Evolutionary conservation across 2,797 vertebrate species (phyloP).

Genomic region (Urosaurus nigricauda): DNA sequence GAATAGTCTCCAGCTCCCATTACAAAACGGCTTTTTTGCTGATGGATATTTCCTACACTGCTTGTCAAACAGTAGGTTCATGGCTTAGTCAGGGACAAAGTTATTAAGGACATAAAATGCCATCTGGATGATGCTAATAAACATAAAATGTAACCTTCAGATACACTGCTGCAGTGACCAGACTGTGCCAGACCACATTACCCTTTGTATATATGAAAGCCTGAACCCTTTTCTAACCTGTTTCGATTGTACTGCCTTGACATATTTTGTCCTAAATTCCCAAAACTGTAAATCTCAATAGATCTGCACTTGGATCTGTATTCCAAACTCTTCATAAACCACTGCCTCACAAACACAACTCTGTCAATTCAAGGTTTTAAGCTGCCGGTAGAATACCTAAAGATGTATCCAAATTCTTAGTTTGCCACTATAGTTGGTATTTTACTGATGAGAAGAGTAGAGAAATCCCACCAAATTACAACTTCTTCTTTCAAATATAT

Average conservation of each 20-base stretch:
- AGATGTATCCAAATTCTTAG: constrained; percentile 70
- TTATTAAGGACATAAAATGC: constrained; percentile 88
- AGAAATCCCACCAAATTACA: constrained; percentile 49
- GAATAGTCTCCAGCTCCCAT: neutral
- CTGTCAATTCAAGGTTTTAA: constrained; percentile 48
- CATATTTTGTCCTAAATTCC: constrained; percentile 56
- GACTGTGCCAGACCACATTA: constrained; percentile 79
- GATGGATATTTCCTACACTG: constrained; percentile 82
- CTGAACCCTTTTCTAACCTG: constrained; percentile 63
- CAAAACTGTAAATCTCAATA: constrained; percentile 45
- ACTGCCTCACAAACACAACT: constrained; percentile 35
- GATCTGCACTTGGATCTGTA: constrained; percentile 42
- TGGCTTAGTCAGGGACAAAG: constrained; percentile 88
- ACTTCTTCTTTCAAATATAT: constrained; percentile 41
- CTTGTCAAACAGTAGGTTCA: constrained; percentile 85
- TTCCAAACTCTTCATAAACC: constrained; percentile 43
- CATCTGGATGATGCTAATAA: constrained; percentile 88
- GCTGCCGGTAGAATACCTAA: constrained; percentile 49
- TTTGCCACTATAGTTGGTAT: constrained; percentile 64
- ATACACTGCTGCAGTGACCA: constrained; percentile 81
- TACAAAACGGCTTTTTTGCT: constrained; percentile 77
- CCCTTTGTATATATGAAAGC: constrained; percentile 79
- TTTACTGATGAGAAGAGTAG: constrained; percentile 44
- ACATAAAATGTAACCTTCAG: constrained; percentile 88
- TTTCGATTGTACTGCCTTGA: constrained; percentile 39